A percentile compares a stretch with the other conserved stretches of the same genome.
Evolutionary conservation across 2,113 vertebrate genomes (phyloP).

Genomic region (Physeter macrocephalus): DNA sequence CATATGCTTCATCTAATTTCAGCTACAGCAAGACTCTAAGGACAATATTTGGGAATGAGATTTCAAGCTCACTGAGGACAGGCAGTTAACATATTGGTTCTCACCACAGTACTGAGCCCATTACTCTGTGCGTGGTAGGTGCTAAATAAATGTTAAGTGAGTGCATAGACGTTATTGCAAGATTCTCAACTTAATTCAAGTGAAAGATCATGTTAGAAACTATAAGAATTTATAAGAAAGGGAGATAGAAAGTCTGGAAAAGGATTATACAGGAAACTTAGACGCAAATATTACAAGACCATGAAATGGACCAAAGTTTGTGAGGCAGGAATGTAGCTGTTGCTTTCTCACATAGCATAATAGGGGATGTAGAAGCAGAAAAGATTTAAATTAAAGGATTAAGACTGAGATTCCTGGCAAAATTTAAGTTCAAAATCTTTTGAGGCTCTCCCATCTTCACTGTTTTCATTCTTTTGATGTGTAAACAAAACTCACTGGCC

Average conservation of each 20-base stretch:
- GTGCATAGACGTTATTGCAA: neutral
- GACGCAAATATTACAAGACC: neutral
- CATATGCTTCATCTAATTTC: neutral
- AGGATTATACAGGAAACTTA: neutral
- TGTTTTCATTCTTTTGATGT: conserved; percentile 15
- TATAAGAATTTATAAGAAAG: neutral
- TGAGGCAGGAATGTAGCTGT: neutral
- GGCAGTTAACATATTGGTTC: neutral
- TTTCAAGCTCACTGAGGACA: neutral
- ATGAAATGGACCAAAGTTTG: neutral
- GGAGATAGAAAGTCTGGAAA: neutral
- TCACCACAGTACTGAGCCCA: neutral
- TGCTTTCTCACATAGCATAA: neutral
- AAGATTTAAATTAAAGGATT: neutral
- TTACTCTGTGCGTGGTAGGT: neutral
- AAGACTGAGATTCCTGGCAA: neutral
- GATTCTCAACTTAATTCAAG: neutral
- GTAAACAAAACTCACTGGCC: neutral
- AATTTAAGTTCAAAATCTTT: neutral
- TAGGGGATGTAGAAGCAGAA: neutral
- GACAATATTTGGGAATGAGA: neutral
- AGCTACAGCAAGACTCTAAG: neutral
- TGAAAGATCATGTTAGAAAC: neutral
- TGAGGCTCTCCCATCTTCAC: neutral
- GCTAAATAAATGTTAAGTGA: neutral